Base-by-base conservation (phyloP, 2,888 invertebrate species). In the Phasia obesa region DNA sequence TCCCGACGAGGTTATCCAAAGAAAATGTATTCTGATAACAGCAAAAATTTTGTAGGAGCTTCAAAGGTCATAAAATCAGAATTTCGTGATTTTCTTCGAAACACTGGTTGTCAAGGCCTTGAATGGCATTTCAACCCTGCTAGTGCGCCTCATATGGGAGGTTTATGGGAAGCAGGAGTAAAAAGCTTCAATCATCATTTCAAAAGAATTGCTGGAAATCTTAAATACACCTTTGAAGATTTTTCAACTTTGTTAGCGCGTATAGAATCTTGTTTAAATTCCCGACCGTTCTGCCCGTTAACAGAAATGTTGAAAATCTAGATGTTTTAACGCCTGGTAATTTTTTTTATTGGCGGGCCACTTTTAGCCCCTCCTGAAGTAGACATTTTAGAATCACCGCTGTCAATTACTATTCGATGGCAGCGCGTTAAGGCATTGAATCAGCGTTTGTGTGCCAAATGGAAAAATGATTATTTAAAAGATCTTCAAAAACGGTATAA, bases 231-330 rank as follows among this genome's bases (percentile, higher is more conserved):
- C n/a, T n/a, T n/a, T n/a, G n/a, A n/a, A n/a, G n/a, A n/a, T 79
- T n/a, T 81, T 47, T 60, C 81, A 1, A 84, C 79, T 0, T 49
- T 81, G 9, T 19, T 82, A 13, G 64, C 71, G 3, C 81, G 84
- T n/a, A 64, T 85, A 1, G 73, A 79, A 53, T 27, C 76, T 6
- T 77, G 79, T 53, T 47, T 84, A 4, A 84, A 83, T 35, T 84
- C 83, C 11, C 59, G 79, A 27, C 83, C 76, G 0, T 38, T 76
- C 2, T 71, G 47, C 27, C 57, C 67, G 0, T 21, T 64, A 17
- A 53, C 44, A 2, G 75, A 0, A 62, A 64, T 53, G 11, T 31
- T 1, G 25, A 42, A 1, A 31, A 49, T 17, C 21, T 77, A 13
- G 47, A 65, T 17, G 53, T 31, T 53, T 47, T 76, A 1, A 81